phyloP scores from a whole-genome alignment of 1,140 invertebrate genomes.

The Microplitis mediator region DNA sequence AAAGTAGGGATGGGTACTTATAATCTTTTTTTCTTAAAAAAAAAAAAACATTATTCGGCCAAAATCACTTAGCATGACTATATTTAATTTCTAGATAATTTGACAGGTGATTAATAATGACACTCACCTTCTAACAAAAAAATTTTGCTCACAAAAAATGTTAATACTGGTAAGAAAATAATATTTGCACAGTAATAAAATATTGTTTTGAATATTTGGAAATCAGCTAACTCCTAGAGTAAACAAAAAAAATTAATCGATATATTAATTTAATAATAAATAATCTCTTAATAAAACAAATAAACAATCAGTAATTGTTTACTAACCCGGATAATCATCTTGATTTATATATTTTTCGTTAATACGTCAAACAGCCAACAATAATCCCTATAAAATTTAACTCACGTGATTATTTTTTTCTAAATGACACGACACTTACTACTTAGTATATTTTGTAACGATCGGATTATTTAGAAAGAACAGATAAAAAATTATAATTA shows the following conservation, averaged over 20 bases:
- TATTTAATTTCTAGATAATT: no score
- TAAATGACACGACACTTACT: no score
- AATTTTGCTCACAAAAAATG: conserved; percentile 57
- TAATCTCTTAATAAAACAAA: neutral
- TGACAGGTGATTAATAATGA: neutral
- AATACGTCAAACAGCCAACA: neutral
- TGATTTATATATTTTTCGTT: neutral
- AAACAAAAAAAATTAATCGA: neutral
- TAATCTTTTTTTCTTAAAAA: no score
- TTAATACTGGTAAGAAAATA: conserved; percentile 53
- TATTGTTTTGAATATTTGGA: conserved; percentile 55
- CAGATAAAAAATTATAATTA: no score
- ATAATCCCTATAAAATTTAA: neutral
- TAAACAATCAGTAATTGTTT: neutral
- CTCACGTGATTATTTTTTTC: neutral
- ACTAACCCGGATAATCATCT: neutral
- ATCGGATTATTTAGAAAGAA: no score
- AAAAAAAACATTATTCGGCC: no score
- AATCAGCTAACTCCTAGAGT: conserved; percentile 51
- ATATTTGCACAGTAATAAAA: conserved; percentile 56
- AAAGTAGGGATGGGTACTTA: no score
- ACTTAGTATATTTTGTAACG: no score
- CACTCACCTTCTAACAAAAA: conserved; percentile 57
- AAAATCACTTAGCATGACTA: no score
- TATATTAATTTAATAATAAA: neutral